phyloP scores from a whole-genome alignment of 2,888 invertebrate genomes.

The Cryptocheilus praepositus region DNA sequence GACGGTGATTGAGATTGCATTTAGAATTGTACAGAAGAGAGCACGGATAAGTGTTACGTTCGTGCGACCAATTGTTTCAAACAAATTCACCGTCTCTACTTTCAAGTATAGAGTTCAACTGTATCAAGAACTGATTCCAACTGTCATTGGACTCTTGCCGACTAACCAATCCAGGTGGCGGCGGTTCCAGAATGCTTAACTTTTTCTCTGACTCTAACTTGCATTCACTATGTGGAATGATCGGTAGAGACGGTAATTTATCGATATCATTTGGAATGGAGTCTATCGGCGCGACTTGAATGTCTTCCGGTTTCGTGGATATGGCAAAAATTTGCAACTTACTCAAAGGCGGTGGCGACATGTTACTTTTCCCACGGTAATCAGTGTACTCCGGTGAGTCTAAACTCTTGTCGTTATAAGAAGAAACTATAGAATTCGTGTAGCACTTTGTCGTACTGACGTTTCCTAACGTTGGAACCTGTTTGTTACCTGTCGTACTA shows the following conservation, averaged over 20 bases:
- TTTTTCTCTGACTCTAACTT: slow-evolving; percentile 57
- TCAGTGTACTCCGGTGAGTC: slow-evolving; percentile 11
- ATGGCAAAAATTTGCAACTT: slow-evolving; percentile 70
- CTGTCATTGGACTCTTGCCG: slow-evolving; percentile 74
- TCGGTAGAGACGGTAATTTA: slow-evolving; percentile 65
- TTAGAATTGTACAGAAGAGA: background rate
- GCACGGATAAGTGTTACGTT: background rate
- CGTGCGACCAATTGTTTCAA: slow-evolving; percentile 52
- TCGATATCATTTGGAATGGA: slow-evolving; percentile 61
- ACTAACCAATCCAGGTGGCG: slow-evolving; percentile 70
- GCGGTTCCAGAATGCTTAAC: slow-evolving; percentile 71
- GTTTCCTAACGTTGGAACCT: slow-evolving; percentile 50
- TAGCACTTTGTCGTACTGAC: slow-evolving; percentile 50
- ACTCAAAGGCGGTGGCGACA: slow-evolving; percentile 66
- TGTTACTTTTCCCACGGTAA: slow-evolving; percentile 25
- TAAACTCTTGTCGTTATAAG: slow-evolving; percentile 13
- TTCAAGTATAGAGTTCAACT: slow-evolving; percentile 76
- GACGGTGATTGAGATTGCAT: background rate
- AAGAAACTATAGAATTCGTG: slow-evolving; percentile 45
- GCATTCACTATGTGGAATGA: slow-evolving; percentile 50
- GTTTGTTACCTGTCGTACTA: background rate
- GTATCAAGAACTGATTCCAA: slow-evolving; percentile 76
- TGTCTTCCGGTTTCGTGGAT: slow-evolving; percentile 67
- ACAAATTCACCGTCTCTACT: slow-evolving; percentile 75
- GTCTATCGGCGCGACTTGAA: slow-evolving; percentile 54